Base-by-base conservation (phyloP, 2,797 vertebrate species). In the Columba guinea region DNA sequence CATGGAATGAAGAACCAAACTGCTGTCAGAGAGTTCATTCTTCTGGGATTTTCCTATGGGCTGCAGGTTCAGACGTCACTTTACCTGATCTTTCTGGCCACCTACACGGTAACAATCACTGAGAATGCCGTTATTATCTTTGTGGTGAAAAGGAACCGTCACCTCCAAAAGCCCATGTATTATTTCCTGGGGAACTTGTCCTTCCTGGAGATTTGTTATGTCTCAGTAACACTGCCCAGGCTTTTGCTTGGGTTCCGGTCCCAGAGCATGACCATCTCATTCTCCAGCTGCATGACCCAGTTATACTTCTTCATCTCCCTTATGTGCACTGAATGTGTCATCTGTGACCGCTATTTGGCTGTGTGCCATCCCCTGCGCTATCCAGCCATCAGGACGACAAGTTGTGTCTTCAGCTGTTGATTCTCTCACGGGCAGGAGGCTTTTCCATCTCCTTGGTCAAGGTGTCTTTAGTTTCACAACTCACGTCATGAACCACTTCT, bases 401-500 rank as follows among this genome's bases (percentile, higher is more conserved):
- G 11, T 75, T 97, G 44, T 97, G 97, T 39, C 90, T 95, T 59
- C 82, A 44, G 53, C 65, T 98, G 52, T 91, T 89, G 19, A 22
- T 96, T 35, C 93, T 95, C 4, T 97, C 97, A 62, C 97, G 97
- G 97, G 62, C 59, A 60, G 86, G 67, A 71, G 97, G 97, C 34
- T 97, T 97, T 87, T 95, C 97, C 22, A 93, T 96, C 83, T 97
- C 97, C 44, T 88, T 97, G 63, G 94, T 96, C 27, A 97, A 97
- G 64, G 94, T 94, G 59, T 96, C 51, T 56, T 97, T 97, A 60
- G 97, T 97, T 74, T 97, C 95, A 46, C 76, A 34, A 24, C 95
- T 98, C 55, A 94, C 88, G 49, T 96, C 65, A 97, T 97, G 88
- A 97, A 97, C 59, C 97, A 98, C 87, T 98, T 98, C 84, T 97